A percentile compares a stretch with the other conserved stretches of the same genome.
phyloP scores from a whole-genome alignment of 2,113 vertebrate genomes.

The Onychorhynchus coronatus region DNA sequence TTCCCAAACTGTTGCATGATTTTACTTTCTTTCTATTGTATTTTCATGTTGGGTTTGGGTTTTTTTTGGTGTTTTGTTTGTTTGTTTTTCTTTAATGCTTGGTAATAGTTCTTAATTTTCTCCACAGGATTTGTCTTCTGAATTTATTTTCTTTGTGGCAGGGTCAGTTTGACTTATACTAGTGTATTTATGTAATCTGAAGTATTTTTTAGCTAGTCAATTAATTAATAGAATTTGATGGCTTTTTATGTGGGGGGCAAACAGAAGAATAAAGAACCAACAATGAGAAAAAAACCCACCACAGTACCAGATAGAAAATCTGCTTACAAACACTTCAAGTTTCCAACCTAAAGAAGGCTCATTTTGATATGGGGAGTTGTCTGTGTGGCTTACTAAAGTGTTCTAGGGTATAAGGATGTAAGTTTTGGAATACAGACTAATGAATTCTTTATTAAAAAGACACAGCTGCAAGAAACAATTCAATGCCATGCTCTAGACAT shows the following conservation, averaged over 20 bases:
- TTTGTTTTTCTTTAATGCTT: neutral
- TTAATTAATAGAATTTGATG: neutral
- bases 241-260: neutral
- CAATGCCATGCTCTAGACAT: neutral
- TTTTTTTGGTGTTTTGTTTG: neutral
- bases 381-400: neutral
- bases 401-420: neutral
- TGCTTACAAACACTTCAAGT: neutral
- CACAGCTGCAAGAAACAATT: neutral
- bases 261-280: neutral
- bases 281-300: neutral
- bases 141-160: neutral
- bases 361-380: neutral
- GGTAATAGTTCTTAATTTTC: neutral
- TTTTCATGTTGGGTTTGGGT: rapidly evolving
- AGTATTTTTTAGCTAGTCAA: neutral
- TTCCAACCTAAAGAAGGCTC: neutral
- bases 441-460: neutral
- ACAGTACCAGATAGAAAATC: neutral
- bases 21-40: neutral
- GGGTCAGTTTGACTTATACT: neutral
- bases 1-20: neutral
- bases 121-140: neutral
- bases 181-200: neutral
- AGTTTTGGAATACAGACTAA: neutral